Evolutionary conservation across 2,797 vertebrate genomes (phyloP), one percentile per base, ranked within the genome.

Genomic region (Hippoglossus hippoglossus): DNA sequence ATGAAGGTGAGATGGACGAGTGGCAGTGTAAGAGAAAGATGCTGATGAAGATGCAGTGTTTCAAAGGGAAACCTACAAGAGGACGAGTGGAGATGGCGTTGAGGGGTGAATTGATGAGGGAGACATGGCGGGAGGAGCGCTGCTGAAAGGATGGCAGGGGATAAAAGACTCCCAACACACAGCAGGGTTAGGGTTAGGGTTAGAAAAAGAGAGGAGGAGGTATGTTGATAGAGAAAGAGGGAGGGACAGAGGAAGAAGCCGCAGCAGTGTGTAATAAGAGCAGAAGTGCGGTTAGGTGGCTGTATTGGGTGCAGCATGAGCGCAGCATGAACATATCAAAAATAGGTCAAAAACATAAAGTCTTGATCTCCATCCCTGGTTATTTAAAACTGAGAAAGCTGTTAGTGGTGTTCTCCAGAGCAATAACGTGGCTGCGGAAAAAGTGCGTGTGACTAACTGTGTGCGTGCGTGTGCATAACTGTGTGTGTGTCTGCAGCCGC

Each of bases 341-440:
- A 85, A 63, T 83, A 60, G 85, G 85, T 91, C 85, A 81, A 19
- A 74, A 67, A 50, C 60, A 67, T 50, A 25, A 69, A 65, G 69
- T 69, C 63, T 53, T 22, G 1, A 71, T 67, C 60, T 74, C 36
- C 18, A 44, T 54, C 50, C 55, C 7, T 22, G n/a, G 51, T 71
- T 61, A 46, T 64, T 66, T 24, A 13, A 77, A 69, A 41, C 53
- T 59, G 6, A 2, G 3, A 55, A 66, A 56, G 46, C 18, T 62
- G 61, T 63, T 39, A 59, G 62, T 4, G 0, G 4, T 78, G 81
- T 64, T 46, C 41, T 65, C 26, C 39, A 65, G 25, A 76, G 65
- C 66, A 71, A 70, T 39, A 47, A 36, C 66, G 73, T 54, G 56
- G 11, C 52, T 31, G 39, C 69, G 22, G 56, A 60, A 55, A 60